Base-by-base conservation (phyloP, 2,113 vertebrate species). In the Chaetodon auriga region DNA sequence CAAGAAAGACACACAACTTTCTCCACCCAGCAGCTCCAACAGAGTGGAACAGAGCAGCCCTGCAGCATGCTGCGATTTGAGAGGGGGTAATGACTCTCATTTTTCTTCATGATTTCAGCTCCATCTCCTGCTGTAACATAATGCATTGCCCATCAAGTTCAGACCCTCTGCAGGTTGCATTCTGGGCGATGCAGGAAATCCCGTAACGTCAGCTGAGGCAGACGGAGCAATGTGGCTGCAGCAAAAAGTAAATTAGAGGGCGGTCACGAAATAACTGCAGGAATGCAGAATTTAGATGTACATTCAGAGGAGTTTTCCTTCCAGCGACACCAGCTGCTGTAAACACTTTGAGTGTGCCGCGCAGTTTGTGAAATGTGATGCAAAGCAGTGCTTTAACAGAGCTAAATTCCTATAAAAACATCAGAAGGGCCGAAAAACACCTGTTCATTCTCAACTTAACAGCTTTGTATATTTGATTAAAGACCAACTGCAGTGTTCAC, bases 71-170 rank as follows among this genome's bases (percentile, higher is more conserved):
- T 38, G 62, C 18, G n/a, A 38, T 68, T 70, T 51, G n/a, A 61
- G 45, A 65, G 46, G 45, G 35, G 74, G n/a, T 45, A 79, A 81
- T 2, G 15, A 76, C 36, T 53, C 62, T 46, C 38, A 64, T 58
- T 76, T 69, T 77, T 51, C 63, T 46, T 46, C 43, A 72, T 81
- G 69, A 75, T 35, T 83, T 69, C 36, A 69, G 38, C 76, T 48
- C 57, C 49, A 75, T 72, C 72, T 81, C 78, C 81, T 62, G 69
- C 83, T 87, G 84, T 38, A 81, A 75, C 4, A 21, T 63, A 81
- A 83, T 48, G 68, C 15, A 81, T 80, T 57, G 30, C 80, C 75
- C 72, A 78, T 86, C 68, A 70, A 43, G 53, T 53, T 70, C 36
- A 75, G 16, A 11, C 68, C 75, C 80, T 58, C 83, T 66, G 73